These are phyloP conservation scores for Todiramphus chloris DNA, from an alignment of 2,113 vertebrate genomes.

Conservation along the genomic window DNA sequence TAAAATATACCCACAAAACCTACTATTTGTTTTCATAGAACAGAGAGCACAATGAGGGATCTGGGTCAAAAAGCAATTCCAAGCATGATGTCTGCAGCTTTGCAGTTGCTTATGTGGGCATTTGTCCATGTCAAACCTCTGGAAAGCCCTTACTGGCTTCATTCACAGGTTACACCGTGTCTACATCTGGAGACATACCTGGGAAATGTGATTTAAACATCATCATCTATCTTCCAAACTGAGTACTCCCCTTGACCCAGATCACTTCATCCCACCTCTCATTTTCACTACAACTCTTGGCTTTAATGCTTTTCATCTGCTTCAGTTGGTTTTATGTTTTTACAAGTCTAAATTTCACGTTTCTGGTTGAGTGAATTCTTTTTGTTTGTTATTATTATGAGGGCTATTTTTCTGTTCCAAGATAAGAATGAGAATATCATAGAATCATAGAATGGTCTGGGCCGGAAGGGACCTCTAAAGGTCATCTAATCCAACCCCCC, in stretches of 20 bases:
- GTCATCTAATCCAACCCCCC: too few relatives aligned
- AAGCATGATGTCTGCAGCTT: neutral
- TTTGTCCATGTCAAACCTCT: neutral
- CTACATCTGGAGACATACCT: neutral
- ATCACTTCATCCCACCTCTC: neutral
- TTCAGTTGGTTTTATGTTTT: neutral
- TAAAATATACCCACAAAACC: neutral
- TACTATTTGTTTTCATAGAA: neutral
- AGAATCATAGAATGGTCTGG: too few relatives aligned
- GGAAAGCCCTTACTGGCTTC: neutral
- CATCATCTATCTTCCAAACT: neutral
- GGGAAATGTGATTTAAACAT: neutral
- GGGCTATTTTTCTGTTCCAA: neutral
- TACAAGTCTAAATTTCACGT: neutral
- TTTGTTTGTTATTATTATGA: neutral
- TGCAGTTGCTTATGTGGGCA: neutral
- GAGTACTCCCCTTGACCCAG: neutral
- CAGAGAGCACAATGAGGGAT: neutral
- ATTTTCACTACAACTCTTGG: neutral
- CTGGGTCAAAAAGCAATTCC: neutral
- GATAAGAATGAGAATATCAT: neutral
- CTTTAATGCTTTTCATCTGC: neutral
- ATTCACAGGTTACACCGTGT: neutral
- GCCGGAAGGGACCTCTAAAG: too few relatives aligned
- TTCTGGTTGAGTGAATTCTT: neutral